Base-by-base conservation (phyloP, 2,113 vertebrate species). In the Sinocyclocheilus grahami region DNA sequence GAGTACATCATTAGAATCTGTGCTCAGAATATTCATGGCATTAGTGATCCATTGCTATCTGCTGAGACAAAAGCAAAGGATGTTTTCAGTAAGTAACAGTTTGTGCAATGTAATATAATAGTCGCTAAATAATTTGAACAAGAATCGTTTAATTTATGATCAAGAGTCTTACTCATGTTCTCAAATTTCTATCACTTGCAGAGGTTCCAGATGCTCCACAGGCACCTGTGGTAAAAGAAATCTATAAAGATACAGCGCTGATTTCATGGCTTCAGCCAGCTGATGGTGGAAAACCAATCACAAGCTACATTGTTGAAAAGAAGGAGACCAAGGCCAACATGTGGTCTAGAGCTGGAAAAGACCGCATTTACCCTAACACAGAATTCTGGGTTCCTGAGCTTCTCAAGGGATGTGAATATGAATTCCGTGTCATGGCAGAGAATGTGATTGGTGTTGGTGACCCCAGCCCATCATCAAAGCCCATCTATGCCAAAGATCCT, bases 231-330 rank as follows among this genome's bases (percentile, higher is more conserved):
- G 92, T 99, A 91, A 98, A 97, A 90, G 96, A 97, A 86, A 92
- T 98, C 84, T 98, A 96, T 89, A 97, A 98, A 86, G 95, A 99
- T 90, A 96, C 96, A 14, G 97, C 96, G 10, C 93, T 99, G 83
- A 94, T 99, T 82, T 93, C 95, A 89, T 99, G 98, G 98, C 97
- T 97, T 76, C 97, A 96, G 33, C 98, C 98, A 46, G 94, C 95
- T 33, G 97, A 99, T 86, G 98, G 98, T 91, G 98, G 98, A 89
- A 99, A 99, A 85, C 98, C 98, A 78, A 99, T 99, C 92, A 97
- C 95, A 86, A 96, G 96, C 88, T 99, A 99, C 78, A 97, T 99
- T 58, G 92, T 99, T 77, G 98, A 99, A 93, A 99, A 96, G 94
- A 99, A 97, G 85, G 98, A 99, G 93, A 99, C 98, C 42, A 99